Evolutionary conservation across 2,888 invertebrate genomes (phyloP).

Genomic region (Copidosoma aretas): DNA sequence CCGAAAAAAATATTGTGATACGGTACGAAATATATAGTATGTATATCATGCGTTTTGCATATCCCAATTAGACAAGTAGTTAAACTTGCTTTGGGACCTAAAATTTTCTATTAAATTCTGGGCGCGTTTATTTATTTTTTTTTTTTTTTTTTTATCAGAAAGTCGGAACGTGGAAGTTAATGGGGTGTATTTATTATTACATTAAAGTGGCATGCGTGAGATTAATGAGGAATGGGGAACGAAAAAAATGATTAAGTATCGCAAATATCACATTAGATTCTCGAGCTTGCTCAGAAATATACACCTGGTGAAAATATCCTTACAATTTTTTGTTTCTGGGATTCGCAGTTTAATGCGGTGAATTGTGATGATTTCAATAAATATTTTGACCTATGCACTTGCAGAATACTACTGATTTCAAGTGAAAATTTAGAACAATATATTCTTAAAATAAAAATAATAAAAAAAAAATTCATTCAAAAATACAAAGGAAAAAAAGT

Average conservation of each 20-base stretch:
- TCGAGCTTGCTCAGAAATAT: conserved; percentile 13
- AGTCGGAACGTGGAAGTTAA: conserved; percentile 27
- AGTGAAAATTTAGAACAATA: too few relatives aligned
- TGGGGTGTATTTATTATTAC: conserved; percentile 25
- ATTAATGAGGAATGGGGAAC: conserved; percentile 26
- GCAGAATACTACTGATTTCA: too few relatives aligned
- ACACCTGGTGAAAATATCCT: conserved; percentile 34
- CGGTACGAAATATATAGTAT: not conserved
- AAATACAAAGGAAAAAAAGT: not conserved
- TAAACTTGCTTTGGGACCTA: too few relatives aligned
- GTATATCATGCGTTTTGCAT: not conserved
- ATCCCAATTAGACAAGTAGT: too few relatives aligned
- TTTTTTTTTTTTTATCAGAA: conserved; percentile 28
- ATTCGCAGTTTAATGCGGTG: too few relatives aligned
- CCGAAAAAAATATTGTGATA: conserved; percentile 25
- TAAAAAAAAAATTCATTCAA: conserved; percentile 2
- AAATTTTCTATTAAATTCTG: not conserved
- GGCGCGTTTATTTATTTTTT: too few relatives aligned
- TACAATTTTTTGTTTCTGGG: too few relatives aligned
- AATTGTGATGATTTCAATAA: too few relatives aligned
- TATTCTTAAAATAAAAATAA: not conserved
- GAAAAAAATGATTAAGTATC: conserved; percentile 35
- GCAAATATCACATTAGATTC: conserved; percentile 49
- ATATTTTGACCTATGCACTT: too few relatives aligned
- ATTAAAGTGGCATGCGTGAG: conserved; percentile 26